Evolutionary conservation across 1,140 invertebrate species (phyloP).

Genomic region (Zaprionus taronus): DNA sequence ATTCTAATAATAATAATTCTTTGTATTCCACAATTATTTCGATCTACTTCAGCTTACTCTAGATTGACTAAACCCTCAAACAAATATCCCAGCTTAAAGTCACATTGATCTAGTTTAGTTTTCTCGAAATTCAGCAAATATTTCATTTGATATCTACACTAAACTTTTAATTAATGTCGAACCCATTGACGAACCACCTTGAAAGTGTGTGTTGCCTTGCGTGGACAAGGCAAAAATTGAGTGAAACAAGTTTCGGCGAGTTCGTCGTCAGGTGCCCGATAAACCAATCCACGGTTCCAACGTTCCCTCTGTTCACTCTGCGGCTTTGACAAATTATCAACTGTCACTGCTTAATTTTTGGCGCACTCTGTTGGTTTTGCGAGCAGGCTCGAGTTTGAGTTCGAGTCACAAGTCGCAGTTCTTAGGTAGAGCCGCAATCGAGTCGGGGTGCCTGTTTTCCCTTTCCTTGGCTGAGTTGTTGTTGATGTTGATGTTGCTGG

Average conservation of each 20-base stretch:
- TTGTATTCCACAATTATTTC: too few relatives aligned
- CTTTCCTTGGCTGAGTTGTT: conserved; percentile 24
- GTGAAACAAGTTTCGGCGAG: conserved; percentile 63
- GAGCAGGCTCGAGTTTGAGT: not conserved
- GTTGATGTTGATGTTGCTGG: conserved; percentile 18
- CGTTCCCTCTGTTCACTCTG: conserved; percentile 28
- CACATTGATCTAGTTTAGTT: too few relatives aligned
- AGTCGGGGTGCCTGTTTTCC: conserved; percentile 26
- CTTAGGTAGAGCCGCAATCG: conserved; percentile 18
- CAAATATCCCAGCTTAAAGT: too few relatives aligned
- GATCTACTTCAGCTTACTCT: too few relatives aligned
- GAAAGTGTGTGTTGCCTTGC: not conserved
- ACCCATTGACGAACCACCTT: conserved; percentile 8
- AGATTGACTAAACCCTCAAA: too few relatives aligned
- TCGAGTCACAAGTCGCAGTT: not conserved
- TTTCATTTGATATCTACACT: not conserved
- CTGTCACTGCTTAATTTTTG: conserved; percentile 83
- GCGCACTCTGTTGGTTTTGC: conserved; percentile 66
- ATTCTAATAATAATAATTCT: too few relatives aligned
- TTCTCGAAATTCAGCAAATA: not conserved
- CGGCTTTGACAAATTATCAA: conserved; percentile 81
- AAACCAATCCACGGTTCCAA: not conserved
- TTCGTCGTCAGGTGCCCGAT: conserved; percentile 24
- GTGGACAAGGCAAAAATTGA: not conserved
- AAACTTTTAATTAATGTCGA: not conserved